A percentile compares a stretch with the other conserved stretches of the same genome.
Evolutionary conservation across 2,797 vertebrate genomes (phyloP).

Genomic region (Sylvia borin): DNA sequence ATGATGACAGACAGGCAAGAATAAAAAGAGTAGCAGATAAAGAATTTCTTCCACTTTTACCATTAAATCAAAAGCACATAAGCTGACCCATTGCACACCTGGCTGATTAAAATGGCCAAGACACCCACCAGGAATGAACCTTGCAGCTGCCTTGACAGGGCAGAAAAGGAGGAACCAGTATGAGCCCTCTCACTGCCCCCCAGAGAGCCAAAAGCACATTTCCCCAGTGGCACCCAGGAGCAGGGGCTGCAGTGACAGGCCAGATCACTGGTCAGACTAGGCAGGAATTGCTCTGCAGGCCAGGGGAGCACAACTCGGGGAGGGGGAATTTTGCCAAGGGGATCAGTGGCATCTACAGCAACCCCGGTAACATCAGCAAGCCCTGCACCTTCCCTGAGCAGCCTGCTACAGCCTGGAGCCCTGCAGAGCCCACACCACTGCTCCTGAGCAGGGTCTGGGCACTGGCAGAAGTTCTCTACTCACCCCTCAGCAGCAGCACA

Average conservation of each 20-base stretch:
- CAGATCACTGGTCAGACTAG: background rate
- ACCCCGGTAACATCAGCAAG: rapidly evolving
- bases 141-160: background rate
- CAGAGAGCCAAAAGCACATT: background rate
- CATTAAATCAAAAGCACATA: background rate
- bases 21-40: background rate
- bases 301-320: rapidly evolving
- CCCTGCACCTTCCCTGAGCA: background rate
- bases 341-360: background rate
- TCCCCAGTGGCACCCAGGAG: background rate
- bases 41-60: background rate
- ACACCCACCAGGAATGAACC: background rate
- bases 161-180: background rate
- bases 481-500: background rate
- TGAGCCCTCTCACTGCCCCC: background rate
- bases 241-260: background rate
- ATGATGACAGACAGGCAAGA: background rate
- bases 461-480: background rate
- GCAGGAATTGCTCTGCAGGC: background rate
- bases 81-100: background rate
- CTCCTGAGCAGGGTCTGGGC: background rate
- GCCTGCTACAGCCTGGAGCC: background rate
- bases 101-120: background rate
- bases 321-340: background rate
- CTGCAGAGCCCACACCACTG: background rate